Evolutionary conservation across 2,113 vertebrate genomes (phyloP).

Genomic region (Carassius carassius): DNA sequence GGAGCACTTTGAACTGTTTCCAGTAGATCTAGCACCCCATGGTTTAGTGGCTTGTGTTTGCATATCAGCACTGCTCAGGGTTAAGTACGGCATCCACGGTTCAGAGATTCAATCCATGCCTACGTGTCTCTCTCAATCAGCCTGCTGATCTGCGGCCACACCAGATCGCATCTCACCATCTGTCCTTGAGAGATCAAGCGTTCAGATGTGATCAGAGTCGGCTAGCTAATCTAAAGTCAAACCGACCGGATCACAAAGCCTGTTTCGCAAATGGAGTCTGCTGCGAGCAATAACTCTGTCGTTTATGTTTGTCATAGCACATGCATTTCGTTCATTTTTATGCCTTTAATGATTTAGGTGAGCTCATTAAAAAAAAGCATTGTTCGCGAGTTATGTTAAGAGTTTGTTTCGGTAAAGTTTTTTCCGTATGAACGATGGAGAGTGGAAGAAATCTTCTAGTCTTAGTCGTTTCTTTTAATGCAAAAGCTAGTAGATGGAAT

Average conservation of each 20-base stretch:
- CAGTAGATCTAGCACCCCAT: slow-evolving; percentile 45
- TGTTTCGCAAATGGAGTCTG: slow-evolving; percentile 34
- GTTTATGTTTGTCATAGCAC: slow-evolving; percentile 20
- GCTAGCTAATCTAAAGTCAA: slow-evolving; percentile 43
- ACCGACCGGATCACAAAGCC: slow-evolving; percentile 22
- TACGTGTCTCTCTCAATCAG: slow-evolving; percentile 56
- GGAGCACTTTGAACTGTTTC: slow-evolving; percentile 46
- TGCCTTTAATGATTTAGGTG: not conserved
- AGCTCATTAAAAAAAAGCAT: not conserved
- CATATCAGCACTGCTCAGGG: slow-evolving; percentile 34
- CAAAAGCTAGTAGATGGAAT: slow-evolving; percentile 28
- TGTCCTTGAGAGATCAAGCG: slow-evolving; percentile 47
- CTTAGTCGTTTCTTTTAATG: slow-evolving; percentile 35
- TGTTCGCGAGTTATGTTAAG: slow-evolving; percentile 15
- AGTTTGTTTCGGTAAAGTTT: slow-evolving; percentile 7
- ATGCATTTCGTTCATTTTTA: not conserved
- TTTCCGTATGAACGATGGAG: not conserved
- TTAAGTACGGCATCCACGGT: slow-evolving; percentile 50
- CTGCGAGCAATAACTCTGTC: slow-evolving; percentile 25
- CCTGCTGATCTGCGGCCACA: not conserved
- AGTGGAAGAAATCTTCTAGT: not conserved
- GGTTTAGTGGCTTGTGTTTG: slow-evolving; percentile 27
- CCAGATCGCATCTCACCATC: slow-evolving; percentile 47
- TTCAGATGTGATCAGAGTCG: slow-evolving; percentile 41
- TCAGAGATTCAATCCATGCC: slow-evolving; percentile 51